phyloP scores from a whole-genome alignment of 2,797 vertebrate genomes.

The Poeciliopsis presidionis region DNA sequence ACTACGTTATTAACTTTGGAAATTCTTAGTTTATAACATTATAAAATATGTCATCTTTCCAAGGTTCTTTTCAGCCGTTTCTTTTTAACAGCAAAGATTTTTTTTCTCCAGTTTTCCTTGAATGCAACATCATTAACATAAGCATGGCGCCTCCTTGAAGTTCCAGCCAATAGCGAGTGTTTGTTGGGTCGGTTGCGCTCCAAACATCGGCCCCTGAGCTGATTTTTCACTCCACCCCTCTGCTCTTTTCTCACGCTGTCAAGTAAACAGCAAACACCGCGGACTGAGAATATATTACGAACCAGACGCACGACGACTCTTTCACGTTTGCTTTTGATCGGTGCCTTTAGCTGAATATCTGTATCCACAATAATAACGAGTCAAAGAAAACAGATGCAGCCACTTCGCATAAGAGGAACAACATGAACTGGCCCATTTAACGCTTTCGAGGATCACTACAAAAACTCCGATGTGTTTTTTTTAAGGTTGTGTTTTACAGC shows the following conservation, averaged over 20 bases:
- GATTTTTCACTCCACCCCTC: conserved; percentile 29
- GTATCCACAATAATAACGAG: background rate
- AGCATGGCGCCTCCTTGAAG: background rate
- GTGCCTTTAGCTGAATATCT: background rate
- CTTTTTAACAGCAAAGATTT: background rate
- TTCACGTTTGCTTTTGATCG: background rate
- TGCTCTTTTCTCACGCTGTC: conserved; percentile 68
- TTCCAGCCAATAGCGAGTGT: conserved; percentile 48
- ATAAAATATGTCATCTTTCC: background rate
- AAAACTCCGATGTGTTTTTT: background rate
- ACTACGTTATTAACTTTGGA: background rate
- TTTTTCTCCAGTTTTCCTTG: background rate
- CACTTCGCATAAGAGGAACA: background rate
- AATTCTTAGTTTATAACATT: background rate
- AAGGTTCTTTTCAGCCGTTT: background rate
- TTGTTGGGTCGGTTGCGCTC: background rate
- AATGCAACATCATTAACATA: conserved; percentile 29
- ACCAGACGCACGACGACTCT: background rate
- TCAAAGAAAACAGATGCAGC: background rate
- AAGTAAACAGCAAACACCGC: conserved; percentile 36
- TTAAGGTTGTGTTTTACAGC: background rate
- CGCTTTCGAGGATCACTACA: background rate
- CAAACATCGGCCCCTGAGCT: conserved; percentile 16
- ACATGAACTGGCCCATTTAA: background rate
- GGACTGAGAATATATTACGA: background rate